Evolutionary conservation across 2,113 vertebrate species (phyloP), one percentile per base, ranked within the genome.

Genomic region (Neolamprologus sp.): DNA sequence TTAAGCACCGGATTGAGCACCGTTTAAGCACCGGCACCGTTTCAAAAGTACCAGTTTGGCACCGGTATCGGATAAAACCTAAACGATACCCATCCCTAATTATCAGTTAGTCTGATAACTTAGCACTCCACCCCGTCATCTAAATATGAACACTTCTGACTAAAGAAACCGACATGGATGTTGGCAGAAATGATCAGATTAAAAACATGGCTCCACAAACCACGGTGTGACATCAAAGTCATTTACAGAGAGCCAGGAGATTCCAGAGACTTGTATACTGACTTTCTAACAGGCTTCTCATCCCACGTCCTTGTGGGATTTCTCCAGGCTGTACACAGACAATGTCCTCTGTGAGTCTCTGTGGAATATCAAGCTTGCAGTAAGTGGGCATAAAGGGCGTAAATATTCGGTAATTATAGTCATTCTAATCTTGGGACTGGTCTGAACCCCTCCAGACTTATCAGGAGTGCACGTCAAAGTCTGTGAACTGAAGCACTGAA

Each of bases 371-470:
- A 68, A 3, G 37, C 19, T 49, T 47, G 7, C 51, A 63, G 33
- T 45, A 37, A 87, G 80, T 79, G 55, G 73, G 84, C 78, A 57
- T 42, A 78, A 81, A 83, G 4, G 40, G 16, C 23, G 71, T 47
- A 53, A 42, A 26, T 45, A 28, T 42, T 80, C 35, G 3, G 40
- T 16, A 26, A 26, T n/a, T 71, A 3, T 60, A 57, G 40, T 49
- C 23, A 17, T 68, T 40, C 63, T 40, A 9, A 40, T 68, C 2
- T 14, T 63, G 28, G 55, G 68, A 60, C 5, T 58, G 12, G 2
- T 23, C 26, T 31, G 31, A 85, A 60, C 4, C 80, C 55, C 35
- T 7, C 19, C 17, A 31, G 87, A 55, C 16, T 80, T 19, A 45
- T 40, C 37, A 37, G 35, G 16, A 21, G 31, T 6, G 1, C 42